These are phyloP conservation scores for Aegotheles bennettii DNA, from an alignment of 2,113 vertebrate genomes.

Conservation along the genomic window DNA sequence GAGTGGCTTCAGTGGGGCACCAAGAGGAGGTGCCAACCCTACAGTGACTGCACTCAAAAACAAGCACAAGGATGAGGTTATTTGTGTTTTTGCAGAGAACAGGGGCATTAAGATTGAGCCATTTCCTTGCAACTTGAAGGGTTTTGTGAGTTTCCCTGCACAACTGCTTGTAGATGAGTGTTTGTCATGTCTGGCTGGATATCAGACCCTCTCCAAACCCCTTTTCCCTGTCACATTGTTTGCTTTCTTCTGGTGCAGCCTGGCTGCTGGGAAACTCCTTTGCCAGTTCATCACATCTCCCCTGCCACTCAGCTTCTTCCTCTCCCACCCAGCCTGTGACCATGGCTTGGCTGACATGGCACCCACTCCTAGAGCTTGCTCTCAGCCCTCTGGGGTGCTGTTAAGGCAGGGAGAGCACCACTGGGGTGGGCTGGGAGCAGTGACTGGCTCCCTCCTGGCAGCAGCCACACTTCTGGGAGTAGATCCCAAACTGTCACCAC, in stretches of 20 bases:
- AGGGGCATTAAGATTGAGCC: not conserved
- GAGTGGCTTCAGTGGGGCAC: not conserved
- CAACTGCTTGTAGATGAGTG: not conserved
- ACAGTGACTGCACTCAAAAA: not conserved
- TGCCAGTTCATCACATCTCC: not conserved
- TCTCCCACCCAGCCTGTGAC: not conserved
- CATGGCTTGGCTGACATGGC: rapidly evolving
- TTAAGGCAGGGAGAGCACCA: not conserved
- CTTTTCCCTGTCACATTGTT: not conserved
- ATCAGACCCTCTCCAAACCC: not conserved
- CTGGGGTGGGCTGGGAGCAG: not conserved
- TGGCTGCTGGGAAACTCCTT: not conserved
- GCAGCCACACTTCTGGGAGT: not conserved
- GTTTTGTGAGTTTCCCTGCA: not conserved
- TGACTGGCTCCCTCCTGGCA: not conserved
- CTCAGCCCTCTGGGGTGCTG: not conserved
- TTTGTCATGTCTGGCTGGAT: not conserved
- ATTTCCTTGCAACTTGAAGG: not conserved
- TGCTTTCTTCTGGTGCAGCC: not conserved
- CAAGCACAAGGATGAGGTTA: not conserved
- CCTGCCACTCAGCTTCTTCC: not conserved
- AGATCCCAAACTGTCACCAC: not conserved
- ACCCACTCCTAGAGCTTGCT: rapidly evolving
- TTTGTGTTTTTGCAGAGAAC: rapidly evolving
- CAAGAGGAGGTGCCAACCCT: not conserved